Conservation (phyloP, 2,113 vertebrate species). For the Xenopus tropicalis region UCB_Xtro_10.0 CM004445.2:18673501-18674000, state of each 20-base stretch:
- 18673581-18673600: constrained; percentile 21
- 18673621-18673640: constrained; percentile 37
- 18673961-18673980: too few species aligned
- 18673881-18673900: neutral
- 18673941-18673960: too few species aligned
- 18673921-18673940: neutral
- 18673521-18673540: constrained; percentile 33
- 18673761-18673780: constrained; percentile 9
- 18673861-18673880: neutral
- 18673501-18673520: constrained; percentile 6
- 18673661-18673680: constrained; percentile 36
- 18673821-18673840: constrained; percentile 18
- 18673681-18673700: constrained; percentile 29
- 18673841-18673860: neutral
- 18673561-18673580: constrained; percentile 27
- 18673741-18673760: constrained; percentile 19
- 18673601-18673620: constrained; percentile 36
- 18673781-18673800: constrained; percentile 29
- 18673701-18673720: constrained; percentile 21
- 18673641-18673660: constrained; percentile 42
- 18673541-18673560: constrained; percentile 33
- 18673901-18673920: neutral
- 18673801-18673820: constrained; percentile 5
- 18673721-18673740: constrained; percentile 37
- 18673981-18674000: too few species aligned